Conservation (phyloP, 2,888 invertebrate species). For the Masnerella sp. region DNA sequence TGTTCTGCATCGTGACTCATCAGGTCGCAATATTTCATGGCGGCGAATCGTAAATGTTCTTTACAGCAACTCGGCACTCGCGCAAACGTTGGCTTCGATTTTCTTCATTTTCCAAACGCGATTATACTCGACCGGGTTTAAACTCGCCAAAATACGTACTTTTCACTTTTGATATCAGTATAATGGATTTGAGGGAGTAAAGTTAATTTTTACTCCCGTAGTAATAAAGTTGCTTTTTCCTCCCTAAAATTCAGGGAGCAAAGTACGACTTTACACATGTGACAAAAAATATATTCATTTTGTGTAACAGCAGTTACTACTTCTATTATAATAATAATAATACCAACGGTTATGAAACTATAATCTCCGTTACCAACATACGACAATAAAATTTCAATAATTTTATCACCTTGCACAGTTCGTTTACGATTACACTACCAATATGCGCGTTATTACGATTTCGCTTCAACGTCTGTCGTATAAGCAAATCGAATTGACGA, state of each 20-base stretch:
- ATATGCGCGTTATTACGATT: conserved; percentile 55
- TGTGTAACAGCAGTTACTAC: no score
- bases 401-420: conserved; percentile 60
- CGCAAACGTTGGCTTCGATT: conserved; percentile 42
- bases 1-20: conserved; percentile 61
- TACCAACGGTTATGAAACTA: background rate
- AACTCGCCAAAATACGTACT: conserved; percentile 33
- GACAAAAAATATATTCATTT: no score
- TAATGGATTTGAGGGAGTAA: no score
- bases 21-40: conserved; percentile 57
- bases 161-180: conserved; percentile 45
- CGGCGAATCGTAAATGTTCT: conserved; percentile 56
- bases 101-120: conserved; percentile 45
- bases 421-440: conserved; percentile 62
- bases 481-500: conserved; percentile 54
- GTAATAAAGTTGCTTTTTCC: no score
- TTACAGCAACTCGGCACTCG: conserved; percentile 40
- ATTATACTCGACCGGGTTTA: conserved; percentile 41
- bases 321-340: no score
- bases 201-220: no score
- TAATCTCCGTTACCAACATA: conserved; percentile 14
- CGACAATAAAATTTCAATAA: conserved; percentile 35
- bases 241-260: no score
- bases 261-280: no score
- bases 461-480: conserved; percentile 55